Evolutionary conservation across 2,888 invertebrate genomes (phyloP).

Genomic region (Agrotis exclamationis): DNA sequence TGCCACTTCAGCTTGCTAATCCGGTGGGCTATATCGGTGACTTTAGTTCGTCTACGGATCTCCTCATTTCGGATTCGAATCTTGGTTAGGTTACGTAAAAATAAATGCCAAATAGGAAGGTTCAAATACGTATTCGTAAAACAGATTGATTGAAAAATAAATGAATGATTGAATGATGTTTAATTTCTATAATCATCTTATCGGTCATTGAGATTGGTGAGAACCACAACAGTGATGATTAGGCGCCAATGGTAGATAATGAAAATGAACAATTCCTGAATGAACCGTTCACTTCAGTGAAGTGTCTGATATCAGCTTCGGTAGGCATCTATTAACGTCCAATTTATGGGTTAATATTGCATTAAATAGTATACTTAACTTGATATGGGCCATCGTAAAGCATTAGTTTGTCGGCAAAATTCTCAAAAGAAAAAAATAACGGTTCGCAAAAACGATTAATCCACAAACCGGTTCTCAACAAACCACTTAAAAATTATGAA

Average conservation of each 20-base stretch:
- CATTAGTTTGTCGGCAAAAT: constrained; percentile 12
- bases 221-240: no score
- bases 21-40: no score
- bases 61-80: no score
- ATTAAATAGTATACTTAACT: background rate
- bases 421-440: constrained; percentile 7
- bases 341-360: background rate
- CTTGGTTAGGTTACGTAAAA: no score
- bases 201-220: background rate
- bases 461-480: constrained; percentile 27
- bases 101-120: no score
- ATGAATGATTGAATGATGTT: no score
- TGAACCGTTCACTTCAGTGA: background rate
- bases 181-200: background rate
- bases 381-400: background rate
- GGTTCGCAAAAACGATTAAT: constrained; percentile 9
- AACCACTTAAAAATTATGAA: constrained; percentile 33
- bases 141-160: no score
- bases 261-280: background rate
- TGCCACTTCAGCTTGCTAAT: no score
- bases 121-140: no score
- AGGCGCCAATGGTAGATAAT: background rate
- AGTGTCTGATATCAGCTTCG: background rate
- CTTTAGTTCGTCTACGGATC: no score
- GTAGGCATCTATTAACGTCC: background rate